These are phyloP conservation scores for Grammomys surdaster DNA, from an alignment of 2,113 vertebrate genomes.

Conservation along the genomic window DNA sequence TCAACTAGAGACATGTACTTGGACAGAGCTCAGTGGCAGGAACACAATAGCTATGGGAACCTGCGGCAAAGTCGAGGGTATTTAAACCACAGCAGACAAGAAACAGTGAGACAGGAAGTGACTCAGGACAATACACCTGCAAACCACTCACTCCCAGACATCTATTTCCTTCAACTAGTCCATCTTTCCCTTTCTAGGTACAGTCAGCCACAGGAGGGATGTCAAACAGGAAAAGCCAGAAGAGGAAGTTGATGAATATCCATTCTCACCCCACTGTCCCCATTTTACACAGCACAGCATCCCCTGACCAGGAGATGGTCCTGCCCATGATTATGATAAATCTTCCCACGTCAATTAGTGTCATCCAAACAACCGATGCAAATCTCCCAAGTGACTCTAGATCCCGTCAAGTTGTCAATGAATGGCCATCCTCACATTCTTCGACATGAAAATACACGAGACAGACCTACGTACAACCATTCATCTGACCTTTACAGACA, in stretches of 20 bases:
- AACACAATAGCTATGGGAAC: not conserved
- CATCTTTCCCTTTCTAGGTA: not conserved
- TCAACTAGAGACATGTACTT: not conserved
- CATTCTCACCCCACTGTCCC: too few species aligned
- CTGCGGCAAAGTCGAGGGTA: not conserved
- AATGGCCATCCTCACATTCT: not conserved
- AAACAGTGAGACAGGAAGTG: not conserved
- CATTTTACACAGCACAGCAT: not conserved
- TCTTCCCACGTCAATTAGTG: not conserved
- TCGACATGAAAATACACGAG: not conserved
- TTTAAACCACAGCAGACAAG: not conserved
- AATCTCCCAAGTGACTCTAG: not conserved
- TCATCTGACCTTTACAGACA: not conserved
- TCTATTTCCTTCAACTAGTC: not conserved
- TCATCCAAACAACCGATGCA: not conserved
- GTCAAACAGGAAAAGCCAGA: not conserved
- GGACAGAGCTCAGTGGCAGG: not conserved
- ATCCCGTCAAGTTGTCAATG: not conserved
- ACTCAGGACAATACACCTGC: not conserved
- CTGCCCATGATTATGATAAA: not conserved
- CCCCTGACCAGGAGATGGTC: not conserved
- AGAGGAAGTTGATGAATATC: not conserved
- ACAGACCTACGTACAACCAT: not conserved
- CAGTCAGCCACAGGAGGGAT: not conserved
- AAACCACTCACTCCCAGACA: not conserved